Evolutionary conservation across 2,888 invertebrate genomes (phyloP).

Genomic region (Lymantria monacha): DNA sequence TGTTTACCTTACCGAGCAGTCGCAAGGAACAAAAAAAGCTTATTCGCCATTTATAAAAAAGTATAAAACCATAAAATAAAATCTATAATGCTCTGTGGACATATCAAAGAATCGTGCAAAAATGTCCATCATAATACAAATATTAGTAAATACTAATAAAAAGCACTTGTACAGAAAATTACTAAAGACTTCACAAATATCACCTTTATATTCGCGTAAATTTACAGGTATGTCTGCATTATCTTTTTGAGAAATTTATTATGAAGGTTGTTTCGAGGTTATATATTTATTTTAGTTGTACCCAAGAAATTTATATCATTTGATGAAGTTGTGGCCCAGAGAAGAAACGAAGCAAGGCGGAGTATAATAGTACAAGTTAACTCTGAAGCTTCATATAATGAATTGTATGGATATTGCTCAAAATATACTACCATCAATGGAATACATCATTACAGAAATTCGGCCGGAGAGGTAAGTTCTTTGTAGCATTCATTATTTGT

Average conservation of each 20-base stretch:
- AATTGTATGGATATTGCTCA: constrained; percentile 87
- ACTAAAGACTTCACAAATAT: constrained; percentile 37
- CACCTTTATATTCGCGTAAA: constrained; percentile 48
- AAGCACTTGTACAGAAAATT: constrained; percentile 51
- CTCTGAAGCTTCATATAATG: constrained; percentile 85
- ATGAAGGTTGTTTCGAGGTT: constrained; percentile 59
- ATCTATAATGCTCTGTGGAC: no score
- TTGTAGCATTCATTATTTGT: neutral
- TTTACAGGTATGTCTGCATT: constrained; percentile 52
- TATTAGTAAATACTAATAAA: constrained; percentile 54
- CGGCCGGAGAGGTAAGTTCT: constrained; percentile 66
- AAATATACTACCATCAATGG: constrained; percentile 84
- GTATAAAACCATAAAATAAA: no score
- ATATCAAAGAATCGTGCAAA: constrained; percentile 23
- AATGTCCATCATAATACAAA: constrained; percentile 72
- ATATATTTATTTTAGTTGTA: constrained; percentile 59
- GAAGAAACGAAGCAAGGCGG: constrained; percentile 85
- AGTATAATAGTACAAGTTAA: constrained; percentile 90
- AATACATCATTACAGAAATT: constrained; percentile 85
- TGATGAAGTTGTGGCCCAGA: constrained; percentile 81
- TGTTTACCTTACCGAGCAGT: no score
- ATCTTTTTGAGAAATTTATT: constrained; percentile 15
- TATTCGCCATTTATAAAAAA: no score
- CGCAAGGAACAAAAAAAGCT: no score
- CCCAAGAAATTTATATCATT: constrained; percentile 67